Conservation (phyloP, 2,888 invertebrate genomes). For the Philereme vetulata region DNA sequence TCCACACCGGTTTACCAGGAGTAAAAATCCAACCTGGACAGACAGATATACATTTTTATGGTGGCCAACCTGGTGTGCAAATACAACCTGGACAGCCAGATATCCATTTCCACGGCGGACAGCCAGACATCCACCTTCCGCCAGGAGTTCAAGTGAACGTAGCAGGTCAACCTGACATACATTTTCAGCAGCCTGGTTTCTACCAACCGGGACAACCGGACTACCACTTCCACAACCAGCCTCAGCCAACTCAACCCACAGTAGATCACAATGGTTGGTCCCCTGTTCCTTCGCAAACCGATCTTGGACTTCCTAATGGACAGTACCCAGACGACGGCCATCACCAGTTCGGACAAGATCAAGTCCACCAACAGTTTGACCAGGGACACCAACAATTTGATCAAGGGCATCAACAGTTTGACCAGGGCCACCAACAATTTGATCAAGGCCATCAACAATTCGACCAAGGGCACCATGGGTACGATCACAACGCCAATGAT, state of each 20-base stretch:
- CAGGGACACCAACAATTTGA: conserved; percentile 62
- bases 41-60: conserved; percentile 30
- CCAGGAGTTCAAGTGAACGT: conserved; percentile 47
- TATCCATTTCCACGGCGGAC: conserved; percentile 30
- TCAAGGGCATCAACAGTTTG: conserved; percentile 67
- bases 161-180: conserved; percentile 43
- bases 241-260: conserved; percentile 51
- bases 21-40: conserved; percentile 32
- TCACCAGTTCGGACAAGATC: conserved; percentile 58
- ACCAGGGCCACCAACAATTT: conserved; percentile 60
- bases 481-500: conserved; percentile 65
- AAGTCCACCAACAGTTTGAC: conserved; percentile 64
- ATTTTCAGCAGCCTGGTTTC: conserved; percentile 39
- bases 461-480: conserved; percentile 68
- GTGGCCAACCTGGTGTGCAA: conserved; percentile 37
- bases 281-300: conserved; percentile 64
- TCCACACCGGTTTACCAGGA: conserved; percentile 34
- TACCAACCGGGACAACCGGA: conserved; percentile 31
- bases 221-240: conserved; percentile 31
- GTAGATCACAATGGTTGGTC: conserved; percentile 75
- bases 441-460: conserved; percentile 48
- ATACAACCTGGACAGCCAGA: conserved; percentile 28
- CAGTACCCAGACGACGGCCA: conserved; percentile 54
- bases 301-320: conserved; percentile 47
- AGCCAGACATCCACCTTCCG: conserved; percentile 44